Percentiles rank a stretch among this genome's conserved stretches.
These are phyloP conservation scores for Oophaga pumilio DNA, from an alignment of 2,113 vertebrate genomes.

Conservation along the genomic window DNA sequence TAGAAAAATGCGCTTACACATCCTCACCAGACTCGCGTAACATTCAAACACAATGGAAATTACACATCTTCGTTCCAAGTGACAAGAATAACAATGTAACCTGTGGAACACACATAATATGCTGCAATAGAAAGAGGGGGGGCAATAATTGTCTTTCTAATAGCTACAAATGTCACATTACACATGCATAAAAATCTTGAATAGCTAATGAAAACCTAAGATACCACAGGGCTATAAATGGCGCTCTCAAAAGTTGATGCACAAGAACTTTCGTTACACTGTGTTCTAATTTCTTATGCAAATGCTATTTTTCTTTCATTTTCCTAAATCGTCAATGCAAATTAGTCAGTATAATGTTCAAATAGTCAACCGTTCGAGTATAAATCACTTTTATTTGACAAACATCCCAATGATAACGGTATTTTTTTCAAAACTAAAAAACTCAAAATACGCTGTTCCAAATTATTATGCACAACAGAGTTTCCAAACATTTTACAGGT, in stretches of 20 bases:
- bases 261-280: not conserved
- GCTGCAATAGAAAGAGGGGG: not conserved
- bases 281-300: not conserved
- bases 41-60: constrained; percentile 63
- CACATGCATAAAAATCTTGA: not conserved
- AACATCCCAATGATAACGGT: no score
- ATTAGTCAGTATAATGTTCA: no score
- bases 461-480: no score
- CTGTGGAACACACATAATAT: constrained; percentile 21
- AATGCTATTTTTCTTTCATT: not conserved
- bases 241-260: not conserved
- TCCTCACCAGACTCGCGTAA: constrained; percentile 9
- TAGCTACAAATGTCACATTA: not conserved
- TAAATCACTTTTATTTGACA: no score
- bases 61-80: constrained; percentile 61
- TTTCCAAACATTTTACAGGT: no score
- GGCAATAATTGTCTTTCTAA: constrained; percentile 15
- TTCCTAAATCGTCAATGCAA: no score
- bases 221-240: not conserved
- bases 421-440: no score
- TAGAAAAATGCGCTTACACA: constrained; percentile 58
- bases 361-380: no score
- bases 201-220: not conserved
- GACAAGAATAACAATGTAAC: constrained; percentile 66
- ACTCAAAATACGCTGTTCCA: no score